phyloP scores from a whole-genome alignment of 2,888 invertebrate genomes.

The Portevinia maculata region DNA sequence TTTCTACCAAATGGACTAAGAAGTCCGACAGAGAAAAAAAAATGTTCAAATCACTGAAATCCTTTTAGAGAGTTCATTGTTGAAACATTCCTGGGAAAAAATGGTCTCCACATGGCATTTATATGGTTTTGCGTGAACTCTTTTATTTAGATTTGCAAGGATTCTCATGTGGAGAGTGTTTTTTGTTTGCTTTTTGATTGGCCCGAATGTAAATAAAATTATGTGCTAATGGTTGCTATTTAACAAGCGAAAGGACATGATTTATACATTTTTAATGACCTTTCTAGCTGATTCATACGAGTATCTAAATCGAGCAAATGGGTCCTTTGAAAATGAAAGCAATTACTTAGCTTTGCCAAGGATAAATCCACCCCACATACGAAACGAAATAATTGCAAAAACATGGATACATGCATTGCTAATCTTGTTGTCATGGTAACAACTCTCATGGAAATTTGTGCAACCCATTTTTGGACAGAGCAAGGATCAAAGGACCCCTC shows the following conservation, averaged over 20 bases:
- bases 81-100: slow-evolving; percentile 22
- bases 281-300: slow-evolving; percentile 7
- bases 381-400: slow-evolving; percentile 43
- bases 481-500: slow-evolving; percentile 60
- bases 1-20: slow-evolving; percentile 18
- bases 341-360: slow-evolving; percentile 68
- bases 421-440: slow-evolving; percentile 59
- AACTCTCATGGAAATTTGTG: slow-evolving; percentile 28
- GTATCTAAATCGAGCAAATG: background rate
- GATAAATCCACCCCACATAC: background rate
- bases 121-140: slow-evolving; percentile 36
- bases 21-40: background rate
- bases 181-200: slow-evolving; percentile 46
- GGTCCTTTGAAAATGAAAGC: slow-evolving; percentile 12
- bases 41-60: slow-evolving; percentile 13
- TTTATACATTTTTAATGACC: slow-evolving; percentile 71
- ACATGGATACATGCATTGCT: slow-evolving; percentile 43
- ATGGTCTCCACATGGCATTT: slow-evolving; percentile 43
- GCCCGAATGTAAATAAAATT: slow-evolving; percentile 69
- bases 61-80: slow-evolving; percentile 49
- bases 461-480: slow-evolving; percentile 3
- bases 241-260: slow-evolving; percentile 66
- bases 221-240: slow-evolving; percentile 70
- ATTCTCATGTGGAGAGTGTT: slow-evolving; percentile 45
- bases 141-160: slow-evolving; percentile 29